phyloP scores from a whole-genome alignment of 2,888 invertebrate genomes.

The Zygothrica quintamaculata region DNA sequence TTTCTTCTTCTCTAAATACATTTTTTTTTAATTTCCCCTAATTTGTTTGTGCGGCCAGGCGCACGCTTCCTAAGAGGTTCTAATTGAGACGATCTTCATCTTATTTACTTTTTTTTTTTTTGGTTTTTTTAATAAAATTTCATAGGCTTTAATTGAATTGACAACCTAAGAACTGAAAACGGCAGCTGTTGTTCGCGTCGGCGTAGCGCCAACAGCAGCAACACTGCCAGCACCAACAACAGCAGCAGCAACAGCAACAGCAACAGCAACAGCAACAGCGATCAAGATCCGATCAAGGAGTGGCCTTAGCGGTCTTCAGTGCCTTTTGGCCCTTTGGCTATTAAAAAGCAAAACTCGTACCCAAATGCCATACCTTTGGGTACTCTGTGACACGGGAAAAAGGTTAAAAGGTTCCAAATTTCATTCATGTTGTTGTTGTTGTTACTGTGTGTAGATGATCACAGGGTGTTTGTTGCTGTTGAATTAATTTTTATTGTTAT shows the following conservation, averaged over 20 bases:
- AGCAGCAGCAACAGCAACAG: constrained; percentile 23
- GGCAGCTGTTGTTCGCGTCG: constrained; percentile 66
- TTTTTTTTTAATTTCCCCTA: constrained; percentile 30
- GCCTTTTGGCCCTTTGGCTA: constrained; percentile 43
- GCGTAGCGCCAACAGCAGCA: constrained; percentile 55
- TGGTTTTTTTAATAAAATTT: constrained; percentile 7
- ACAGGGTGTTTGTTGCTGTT: constrained; percentile 61
- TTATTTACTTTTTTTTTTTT: constrained; percentile 5
- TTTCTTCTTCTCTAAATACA: no score
- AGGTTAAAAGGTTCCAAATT: constrained; percentile 76
- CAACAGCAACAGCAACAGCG: constrained; percentile 20
- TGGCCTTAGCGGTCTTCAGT: constrained; percentile 57
- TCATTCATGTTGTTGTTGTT: constrained; percentile 55
- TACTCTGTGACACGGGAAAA: constrained; percentile 50
- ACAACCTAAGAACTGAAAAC: constrained; percentile 63
- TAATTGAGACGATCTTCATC: constrained; percentile 59
- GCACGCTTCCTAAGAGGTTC: constrained; percentile 71
- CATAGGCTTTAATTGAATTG: constrained; percentile 74
- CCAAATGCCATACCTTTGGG: constrained; percentile 42
- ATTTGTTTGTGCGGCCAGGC: constrained; percentile 46
- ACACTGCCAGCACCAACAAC: constrained; percentile 22
- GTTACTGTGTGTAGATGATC: constrained; percentile 44
- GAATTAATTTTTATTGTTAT: constrained; percentile 80
- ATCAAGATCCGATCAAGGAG: constrained; percentile 59
- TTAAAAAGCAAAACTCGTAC: constrained; percentile 54